Conservation (phyloP, 2,113 vertebrate species). For the Cyprinodon brontotheroides region DNA sequence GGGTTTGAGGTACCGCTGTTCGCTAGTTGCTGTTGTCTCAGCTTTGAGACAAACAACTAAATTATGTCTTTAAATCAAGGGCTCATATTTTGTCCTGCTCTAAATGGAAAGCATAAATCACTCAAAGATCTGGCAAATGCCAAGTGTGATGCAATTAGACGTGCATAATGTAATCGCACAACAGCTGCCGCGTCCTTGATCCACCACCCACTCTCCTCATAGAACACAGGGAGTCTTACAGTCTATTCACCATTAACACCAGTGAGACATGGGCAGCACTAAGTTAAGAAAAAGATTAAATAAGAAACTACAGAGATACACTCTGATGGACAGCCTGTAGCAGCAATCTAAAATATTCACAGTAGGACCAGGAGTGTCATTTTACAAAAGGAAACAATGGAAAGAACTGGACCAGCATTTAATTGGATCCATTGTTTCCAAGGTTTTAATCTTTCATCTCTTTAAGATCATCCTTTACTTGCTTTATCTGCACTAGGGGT, state of each 20-base stretch:
- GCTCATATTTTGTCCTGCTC: neutral
- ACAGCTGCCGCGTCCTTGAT: conserved; percentile 36
- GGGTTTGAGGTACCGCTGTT: conserved; percentile 3
- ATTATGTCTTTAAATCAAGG: conserved; percentile 14
- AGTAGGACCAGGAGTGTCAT: neutral
- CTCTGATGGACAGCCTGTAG: neutral
- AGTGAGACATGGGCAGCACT: conserved; percentile 18
- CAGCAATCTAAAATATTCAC: neutral
- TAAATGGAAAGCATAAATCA: conserved; percentile 17
- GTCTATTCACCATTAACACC: neutral
- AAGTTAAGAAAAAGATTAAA: neutral
- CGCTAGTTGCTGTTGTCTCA: neutral
- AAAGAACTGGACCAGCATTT: neutral
- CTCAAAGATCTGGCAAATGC: conserved; percentile 22
- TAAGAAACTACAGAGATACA: neutral
- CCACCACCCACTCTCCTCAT: conserved; percentile 12
- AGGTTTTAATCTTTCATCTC: neutral
- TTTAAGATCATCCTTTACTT: neutral
- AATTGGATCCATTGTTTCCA: neutral
- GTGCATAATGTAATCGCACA: conserved; percentile 29
- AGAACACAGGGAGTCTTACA: conserved; percentile 6
- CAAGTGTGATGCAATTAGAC: conserved; percentile 15
- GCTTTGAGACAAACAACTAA: conserved; percentile 8
- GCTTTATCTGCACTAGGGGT: neutral
- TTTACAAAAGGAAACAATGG: neutral